These are phyloP conservation scores for Trypoxylon attenuatum DNA, from an alignment of 2,888 invertebrate species.

Conservation along the genomic window DNA sequence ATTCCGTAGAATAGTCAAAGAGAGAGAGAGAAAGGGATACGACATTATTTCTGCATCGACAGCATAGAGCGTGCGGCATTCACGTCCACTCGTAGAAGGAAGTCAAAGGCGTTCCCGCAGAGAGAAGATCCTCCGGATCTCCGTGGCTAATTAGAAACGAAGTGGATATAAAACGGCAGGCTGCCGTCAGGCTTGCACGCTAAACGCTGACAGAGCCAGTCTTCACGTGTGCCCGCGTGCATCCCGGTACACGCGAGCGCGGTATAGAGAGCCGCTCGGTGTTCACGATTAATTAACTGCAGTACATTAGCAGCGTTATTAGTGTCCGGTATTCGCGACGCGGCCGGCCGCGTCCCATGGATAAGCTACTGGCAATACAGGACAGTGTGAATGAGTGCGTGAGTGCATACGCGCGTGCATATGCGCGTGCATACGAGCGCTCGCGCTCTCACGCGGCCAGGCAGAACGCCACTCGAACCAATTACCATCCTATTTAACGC, in stretches of 20 bases:
- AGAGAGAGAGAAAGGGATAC: no score
- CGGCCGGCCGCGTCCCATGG: slow-evolving; percentile 1
- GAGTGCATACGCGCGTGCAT: background rate
- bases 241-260: background rate
- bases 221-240: background rate
- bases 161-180: background rate
- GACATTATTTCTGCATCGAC: no score
- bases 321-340: slow-evolving; percentile 21
- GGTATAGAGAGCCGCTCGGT: background rate
- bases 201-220: background rate
- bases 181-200: background rate
- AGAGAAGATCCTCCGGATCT: background rate
- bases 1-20: no score
- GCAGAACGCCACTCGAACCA: slow-evolving; percentile 44
- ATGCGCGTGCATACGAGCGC: slow-evolving; percentile 4
- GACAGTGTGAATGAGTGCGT: no score
- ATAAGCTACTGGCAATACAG: background rate
- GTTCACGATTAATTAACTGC: slow-evolving; percentile 48
- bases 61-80: no score
- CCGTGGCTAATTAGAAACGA: slow-evolving; percentile 10
- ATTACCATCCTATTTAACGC: slow-evolving; percentile 50
- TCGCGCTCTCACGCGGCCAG: slow-evolving; percentile 21
- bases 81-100: no score
- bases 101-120: no score
- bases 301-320: slow-evolving; percentile 49